Evolutionary conservation across 2,797 vertebrate genomes (phyloP).

Genomic region (Danionella dracula): DNA sequence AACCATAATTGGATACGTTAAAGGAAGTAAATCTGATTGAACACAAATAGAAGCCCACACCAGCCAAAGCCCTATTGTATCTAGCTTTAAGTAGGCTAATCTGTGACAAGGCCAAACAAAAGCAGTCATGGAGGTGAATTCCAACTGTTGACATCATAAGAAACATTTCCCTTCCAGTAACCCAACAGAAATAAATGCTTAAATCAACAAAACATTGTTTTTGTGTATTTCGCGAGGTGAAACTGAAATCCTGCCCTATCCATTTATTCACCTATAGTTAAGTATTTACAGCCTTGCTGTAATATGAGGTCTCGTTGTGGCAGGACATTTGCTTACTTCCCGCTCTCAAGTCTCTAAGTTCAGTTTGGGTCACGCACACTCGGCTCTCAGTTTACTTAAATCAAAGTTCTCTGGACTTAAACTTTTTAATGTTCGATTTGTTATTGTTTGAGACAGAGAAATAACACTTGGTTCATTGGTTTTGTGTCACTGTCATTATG

Average conservation of each 20-base stretch:
- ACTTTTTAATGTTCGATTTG: too few species aligned
- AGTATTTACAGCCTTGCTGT: background rate
- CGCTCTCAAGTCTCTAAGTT: background rate
- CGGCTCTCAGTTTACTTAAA: background rate
- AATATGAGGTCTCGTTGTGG: conserved; percentile 29
- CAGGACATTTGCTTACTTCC: background rate
- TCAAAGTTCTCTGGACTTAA: too few species aligned
- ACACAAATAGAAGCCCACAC: too few species aligned
- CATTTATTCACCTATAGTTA: conserved; percentile 5
- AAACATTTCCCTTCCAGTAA: background rate
- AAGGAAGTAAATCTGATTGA: too few species aligned
- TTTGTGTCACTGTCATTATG: too few species aligned
- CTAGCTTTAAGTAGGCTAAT: background rate
- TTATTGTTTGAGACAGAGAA: too few species aligned
- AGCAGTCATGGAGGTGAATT: background rate
- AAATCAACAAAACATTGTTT: background rate
- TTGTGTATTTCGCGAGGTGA: background rate
- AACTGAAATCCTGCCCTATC: background rate
- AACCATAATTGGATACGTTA: too few species aligned
- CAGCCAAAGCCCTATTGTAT: too few species aligned
- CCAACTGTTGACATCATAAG: background rate
- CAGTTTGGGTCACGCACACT: background rate
- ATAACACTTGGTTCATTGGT: too few species aligned
- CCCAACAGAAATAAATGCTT: background rate
- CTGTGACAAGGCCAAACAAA: background rate